Base-by-base conservation (phyloP, 2,888 invertebrate genomes). In the Gnatocerus cornutus region DNA sequence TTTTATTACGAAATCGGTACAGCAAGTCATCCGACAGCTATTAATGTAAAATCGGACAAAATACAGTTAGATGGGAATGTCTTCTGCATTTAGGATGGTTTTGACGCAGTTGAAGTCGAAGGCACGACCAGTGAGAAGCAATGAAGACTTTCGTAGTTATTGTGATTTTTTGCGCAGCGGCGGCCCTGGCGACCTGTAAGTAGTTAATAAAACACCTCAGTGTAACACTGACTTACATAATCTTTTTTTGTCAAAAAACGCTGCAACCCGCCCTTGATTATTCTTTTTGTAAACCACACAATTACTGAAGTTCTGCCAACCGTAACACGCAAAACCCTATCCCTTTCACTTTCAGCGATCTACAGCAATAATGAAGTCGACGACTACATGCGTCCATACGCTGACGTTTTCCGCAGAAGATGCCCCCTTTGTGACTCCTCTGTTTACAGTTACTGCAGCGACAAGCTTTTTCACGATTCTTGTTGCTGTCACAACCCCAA, bases 391-490 rank as follows among this genome's bases (percentile, higher is more conserved):
- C 41, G 56, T 21, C 21, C 21, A 3, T 21, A 21, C 16, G 39
- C 68, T 9, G 45, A 46, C 5, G 41, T n/a, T n/a, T 58, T 66
- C 8, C 37, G 73, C 50, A 74, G 81, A 61, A 69, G 80, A n/a
- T 93, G 93, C 76, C 93, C 93, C 0, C 81, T 91, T 27, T 93
- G 93, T 77, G 93, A 93, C 80, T 90, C 91, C 0, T 93, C 93
- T 0, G 93, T 93, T 3, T 93, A 90, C 82, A 88, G 90, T 75
- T 93, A 93, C 82, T 93, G 93, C 80, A 90, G 89, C 0, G 89
- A 92, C 68, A 93, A 92, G 84, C 86, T 93, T 66, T 86, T 90
- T 3, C 93, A 93, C 77, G 93, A 93, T 79, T 89, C 92, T 0
- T 93, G 93, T 80, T 93, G 93, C 80, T 93, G 93, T 76, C 87